Percentiles rank a stretch among this genome's conserved stretches.
These are phyloP conservation scores for Drosophila punjabiensis DNA, from an alignment of 1,140 invertebrate genomes.

Conservation along the genomic window DNA sequence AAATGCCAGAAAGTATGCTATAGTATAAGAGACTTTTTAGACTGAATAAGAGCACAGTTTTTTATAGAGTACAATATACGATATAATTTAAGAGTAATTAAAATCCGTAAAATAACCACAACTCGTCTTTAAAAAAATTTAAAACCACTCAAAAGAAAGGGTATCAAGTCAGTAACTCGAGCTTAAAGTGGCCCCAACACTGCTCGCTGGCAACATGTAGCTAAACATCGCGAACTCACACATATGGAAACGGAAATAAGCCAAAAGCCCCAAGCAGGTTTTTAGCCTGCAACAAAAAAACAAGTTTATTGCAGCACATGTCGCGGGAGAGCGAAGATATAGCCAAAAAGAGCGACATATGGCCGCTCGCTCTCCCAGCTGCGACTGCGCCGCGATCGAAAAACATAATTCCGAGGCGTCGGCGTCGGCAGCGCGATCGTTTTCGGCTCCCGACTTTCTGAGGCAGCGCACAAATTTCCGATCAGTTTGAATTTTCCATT, in stretches of 20 bases:
- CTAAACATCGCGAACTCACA: constrained; percentile 29
- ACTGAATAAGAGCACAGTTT: not conserved
- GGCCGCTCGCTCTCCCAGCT: constrained; percentile 17
- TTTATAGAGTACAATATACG: not conserved
- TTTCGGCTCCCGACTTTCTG: constrained; percentile 58
- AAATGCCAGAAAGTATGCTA: not conserved
- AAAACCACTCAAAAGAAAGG: not conserved
- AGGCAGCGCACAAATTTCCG: constrained; percentile 77
- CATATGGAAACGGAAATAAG: constrained; percentile 43
- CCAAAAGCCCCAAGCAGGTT: constrained; percentile 42
- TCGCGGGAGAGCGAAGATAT: constrained; percentile 33
- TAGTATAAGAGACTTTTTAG: not conserved
- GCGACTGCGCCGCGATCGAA: constrained; percentile 35
- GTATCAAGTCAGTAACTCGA: constrained; percentile 19
- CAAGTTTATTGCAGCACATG: constrained; percentile 79
- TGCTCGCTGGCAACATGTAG: constrained; percentile 46
- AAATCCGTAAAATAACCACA: not conserved
- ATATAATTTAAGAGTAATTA: too few relatives aligned
- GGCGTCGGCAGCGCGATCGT: constrained; percentile 39
- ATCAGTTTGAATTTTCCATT: constrained; percentile 85
- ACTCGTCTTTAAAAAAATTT: not conserved
- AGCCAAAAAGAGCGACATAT: constrained; percentile 22
- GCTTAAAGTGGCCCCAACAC: constrained; percentile 20
- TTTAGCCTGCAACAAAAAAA: constrained; percentile 62
- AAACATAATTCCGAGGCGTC: constrained; percentile 53